A percentile compares a stretch with the other conserved stretches of the same genome.
Conservation (phyloP, 2,888 invertebrate species). For the Plemyria rubiginata region DNA sequence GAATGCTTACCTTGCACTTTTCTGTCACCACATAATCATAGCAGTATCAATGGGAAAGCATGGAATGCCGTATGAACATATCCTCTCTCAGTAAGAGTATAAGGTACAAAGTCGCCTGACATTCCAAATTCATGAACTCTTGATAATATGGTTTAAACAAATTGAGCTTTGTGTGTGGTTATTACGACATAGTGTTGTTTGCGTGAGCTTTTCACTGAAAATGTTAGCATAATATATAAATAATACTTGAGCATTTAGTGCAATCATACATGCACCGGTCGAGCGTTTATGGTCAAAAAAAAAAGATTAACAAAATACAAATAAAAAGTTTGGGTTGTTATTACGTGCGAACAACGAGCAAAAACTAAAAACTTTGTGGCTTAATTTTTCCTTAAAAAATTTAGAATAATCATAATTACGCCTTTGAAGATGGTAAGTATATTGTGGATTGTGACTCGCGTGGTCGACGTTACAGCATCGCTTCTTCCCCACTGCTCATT, state of each 20-base stretch:
- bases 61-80: slow-evolving; percentile 73
- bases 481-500: no score
- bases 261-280: slow-evolving; percentile 43
- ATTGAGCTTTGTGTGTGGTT: slow-evolving; percentile 76
- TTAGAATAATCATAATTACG: no score
- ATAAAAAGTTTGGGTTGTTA: background rate
- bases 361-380: no score
- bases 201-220: slow-evolving; percentile 25
- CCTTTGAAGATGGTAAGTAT: no score
- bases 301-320: background rate
- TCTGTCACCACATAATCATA: slow-evolving; percentile 62
- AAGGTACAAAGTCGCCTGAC: slow-evolving; percentile 35
- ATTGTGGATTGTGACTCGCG: no score
- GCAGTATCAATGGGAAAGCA: slow-evolving; percentile 66
- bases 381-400: no score
- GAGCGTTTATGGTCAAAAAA: no score
- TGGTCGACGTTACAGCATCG: no score
- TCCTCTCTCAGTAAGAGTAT: slow-evolving; percentile 33
- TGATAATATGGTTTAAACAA: slow-evolving; percentile 41
- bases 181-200: slow-evolving; percentile 51
- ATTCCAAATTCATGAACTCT: slow-evolving; percentile 40
- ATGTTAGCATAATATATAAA: slow-evolving; percentile 32
- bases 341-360: no score
- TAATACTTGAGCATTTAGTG: slow-evolving; percentile 18
- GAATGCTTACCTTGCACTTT: slow-evolving; percentile 70